A percentile compares a stretch with the other conserved stretches of the same genome.
phyloP scores from a whole-genome alignment of 1,140 invertebrate species.

The Aphaenogaster rudis region DNA sequence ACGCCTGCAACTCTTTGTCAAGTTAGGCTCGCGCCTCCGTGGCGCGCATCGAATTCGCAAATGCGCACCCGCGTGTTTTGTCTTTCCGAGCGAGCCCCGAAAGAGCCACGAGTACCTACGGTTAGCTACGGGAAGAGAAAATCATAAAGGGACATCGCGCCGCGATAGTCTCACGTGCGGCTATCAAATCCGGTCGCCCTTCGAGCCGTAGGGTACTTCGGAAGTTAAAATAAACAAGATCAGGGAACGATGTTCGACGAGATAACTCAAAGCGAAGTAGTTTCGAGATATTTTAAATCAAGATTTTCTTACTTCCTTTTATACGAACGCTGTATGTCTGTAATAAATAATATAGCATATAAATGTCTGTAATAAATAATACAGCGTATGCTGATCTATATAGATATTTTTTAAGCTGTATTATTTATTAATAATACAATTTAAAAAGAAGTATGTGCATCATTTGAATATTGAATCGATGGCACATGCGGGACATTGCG shows the following conservation, averaged over 20 bases:
- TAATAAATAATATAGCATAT: background rate
- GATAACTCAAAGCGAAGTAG: background rate
- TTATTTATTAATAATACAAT: no score
- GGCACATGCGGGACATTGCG: background rate
- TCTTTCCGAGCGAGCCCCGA: background rate
- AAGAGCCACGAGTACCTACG: background rate
- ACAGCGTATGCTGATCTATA: no score
- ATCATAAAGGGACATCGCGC: slow-evolving; percentile 11
- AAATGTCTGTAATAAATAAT: no score
- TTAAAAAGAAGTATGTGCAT: background rate
- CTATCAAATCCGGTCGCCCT: background rate
- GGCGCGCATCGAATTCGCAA: slow-evolving; percentile 25
- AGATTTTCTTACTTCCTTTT: background rate
- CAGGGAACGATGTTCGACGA: background rate
- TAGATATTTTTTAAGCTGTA: no score
- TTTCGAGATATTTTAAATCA: background rate
- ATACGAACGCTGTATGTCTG: background rate
- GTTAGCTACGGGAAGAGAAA: background rate
- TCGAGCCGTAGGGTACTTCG: background rate
- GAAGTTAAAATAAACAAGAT: background rate
- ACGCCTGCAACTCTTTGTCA: slow-evolving; percentile 66
- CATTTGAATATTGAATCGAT: background rate
- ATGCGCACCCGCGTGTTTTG: slow-evolving; percentile 43
- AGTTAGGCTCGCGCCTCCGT: slow-evolving; percentile 55
- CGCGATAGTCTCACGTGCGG: background rate